phyloP scores from a whole-genome alignment of 2,797 vertebrate species.

The Anguilla pacifica region DNA sequence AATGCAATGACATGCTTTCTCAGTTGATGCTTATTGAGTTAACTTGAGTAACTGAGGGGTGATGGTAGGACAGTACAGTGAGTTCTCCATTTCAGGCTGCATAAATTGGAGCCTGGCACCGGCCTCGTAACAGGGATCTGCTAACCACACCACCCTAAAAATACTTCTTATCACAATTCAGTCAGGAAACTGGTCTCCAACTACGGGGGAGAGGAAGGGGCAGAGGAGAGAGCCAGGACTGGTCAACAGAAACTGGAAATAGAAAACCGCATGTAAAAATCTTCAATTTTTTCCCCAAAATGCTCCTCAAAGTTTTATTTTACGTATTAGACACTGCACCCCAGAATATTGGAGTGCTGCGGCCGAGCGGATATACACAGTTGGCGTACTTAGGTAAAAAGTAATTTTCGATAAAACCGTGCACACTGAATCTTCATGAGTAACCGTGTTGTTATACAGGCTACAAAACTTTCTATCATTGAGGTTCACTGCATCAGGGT shows the following conservation, averaged over 20 bases:
- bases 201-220: neutral
- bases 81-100: neutral
- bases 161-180: constrained; percentile 16
- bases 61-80: neutral
- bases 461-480: too few relatives aligned
- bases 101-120: neutral
- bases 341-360: too few relatives aligned
- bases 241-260: neutral
- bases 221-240: neutral
- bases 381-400: too few relatives aligned
- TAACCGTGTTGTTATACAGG: too few relatives aligned
- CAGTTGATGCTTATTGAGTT: too few relatives aligned
- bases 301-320: neutral
- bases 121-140: neutral
- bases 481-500: too few relatives aligned
- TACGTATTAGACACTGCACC: too few relatives aligned
- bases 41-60: neutral
- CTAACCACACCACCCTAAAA: constrained; percentile 18
- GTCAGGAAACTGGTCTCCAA: neutral
- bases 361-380: too few relatives aligned
- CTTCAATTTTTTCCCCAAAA: neutral
- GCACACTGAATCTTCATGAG: too few relatives aligned
- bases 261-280: neutral
- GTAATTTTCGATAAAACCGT: too few relatives aligned
- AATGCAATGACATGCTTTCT: too few relatives aligned